Conservation (phyloP, 2,888 invertebrate species). For the Temnothorax unifasciatus region DNA sequence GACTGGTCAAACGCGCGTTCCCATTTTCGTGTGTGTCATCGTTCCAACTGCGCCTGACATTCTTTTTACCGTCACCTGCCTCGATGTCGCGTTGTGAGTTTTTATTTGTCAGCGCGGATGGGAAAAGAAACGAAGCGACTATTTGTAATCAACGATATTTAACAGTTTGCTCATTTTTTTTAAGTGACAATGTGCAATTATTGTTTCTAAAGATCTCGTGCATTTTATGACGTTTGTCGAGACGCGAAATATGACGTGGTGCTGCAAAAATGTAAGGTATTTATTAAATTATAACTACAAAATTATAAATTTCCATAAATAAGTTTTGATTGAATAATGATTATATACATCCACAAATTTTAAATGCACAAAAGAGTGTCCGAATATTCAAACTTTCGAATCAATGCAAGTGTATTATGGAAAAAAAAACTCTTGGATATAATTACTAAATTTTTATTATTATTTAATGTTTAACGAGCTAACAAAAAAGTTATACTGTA, state of each 20-base stretch:
- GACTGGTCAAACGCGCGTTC: neutral
- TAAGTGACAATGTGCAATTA: slow-evolving; percentile 5
- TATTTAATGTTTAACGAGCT: neutral
- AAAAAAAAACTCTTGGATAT: neutral
- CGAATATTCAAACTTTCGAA: neutral
- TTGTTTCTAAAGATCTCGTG: neutral
- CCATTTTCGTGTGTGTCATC: neutral
- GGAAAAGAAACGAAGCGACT: neutral
- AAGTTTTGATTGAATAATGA: slow-evolving; percentile 19
- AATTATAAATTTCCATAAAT: slow-evolving; percentile 5
- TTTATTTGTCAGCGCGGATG: neutral
- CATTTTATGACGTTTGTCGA: neutral
- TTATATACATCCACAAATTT: neutral
- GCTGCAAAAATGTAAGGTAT: slow-evolving; percentile 8
- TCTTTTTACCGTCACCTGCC: neutral
- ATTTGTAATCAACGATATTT: slow-evolving; percentile 5
- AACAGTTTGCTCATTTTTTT: neutral
- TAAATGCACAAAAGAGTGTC: neutral
- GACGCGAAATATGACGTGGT: neutral
- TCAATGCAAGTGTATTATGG: neutral
- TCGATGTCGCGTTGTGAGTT: slow-evolving; percentile 9
- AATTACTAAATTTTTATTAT: neutral
- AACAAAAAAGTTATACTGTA: neutral
- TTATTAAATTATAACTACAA: neutral
- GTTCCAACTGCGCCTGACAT: slow-evolving; percentile 2